These are phyloP conservation scores for Musca vetustissima DNA, from an alignment of 1,140 invertebrate genomes.

Conservation along the genomic window DNA sequence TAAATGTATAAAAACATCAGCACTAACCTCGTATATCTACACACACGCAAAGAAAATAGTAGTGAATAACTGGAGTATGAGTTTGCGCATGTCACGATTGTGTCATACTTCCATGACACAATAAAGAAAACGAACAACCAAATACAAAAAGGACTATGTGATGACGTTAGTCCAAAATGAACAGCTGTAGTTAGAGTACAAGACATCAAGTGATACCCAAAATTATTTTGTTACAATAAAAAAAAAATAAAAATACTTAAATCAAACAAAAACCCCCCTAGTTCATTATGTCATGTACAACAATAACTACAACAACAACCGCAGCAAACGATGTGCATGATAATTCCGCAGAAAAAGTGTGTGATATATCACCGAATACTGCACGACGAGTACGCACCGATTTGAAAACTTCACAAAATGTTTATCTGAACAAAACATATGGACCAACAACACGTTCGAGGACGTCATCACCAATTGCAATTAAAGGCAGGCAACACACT, in stretches of 20 bases:
- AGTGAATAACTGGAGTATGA: no score
- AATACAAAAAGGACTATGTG: constrained; percentile 11
- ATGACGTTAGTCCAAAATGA: constrained; percentile 15
- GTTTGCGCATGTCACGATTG: constrained; percentile 51
- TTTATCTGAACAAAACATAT: constrained; percentile 32
- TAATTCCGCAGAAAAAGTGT: no score
- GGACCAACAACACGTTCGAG: constrained; percentile 31
- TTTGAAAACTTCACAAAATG: constrained; percentile 51
- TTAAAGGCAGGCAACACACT: constrained; percentile 32
- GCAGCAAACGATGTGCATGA: constrained; percentile 19
- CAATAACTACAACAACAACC: constrained; percentile 14
- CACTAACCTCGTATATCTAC: no score
- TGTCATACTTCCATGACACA: constrained; percentile 39
- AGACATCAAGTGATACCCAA: neutral
- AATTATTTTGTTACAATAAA: neutral
- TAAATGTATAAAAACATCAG: no score
- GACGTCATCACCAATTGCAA: constrained; percentile 40
- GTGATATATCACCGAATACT: constrained; percentile 52
- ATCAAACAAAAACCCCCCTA: no score
- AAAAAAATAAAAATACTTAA: neutral
- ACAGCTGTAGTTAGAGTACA: constrained; percentile 12
- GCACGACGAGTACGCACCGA: constrained; percentile 55
- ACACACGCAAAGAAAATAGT: no score
- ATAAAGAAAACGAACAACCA: constrained; percentile 8
- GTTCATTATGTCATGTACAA: constrained; percentile 12